Evolutionary conservation across 2,113 vertebrate genomes (phyloP).

Genomic region (Panthera tigris): DNA sequence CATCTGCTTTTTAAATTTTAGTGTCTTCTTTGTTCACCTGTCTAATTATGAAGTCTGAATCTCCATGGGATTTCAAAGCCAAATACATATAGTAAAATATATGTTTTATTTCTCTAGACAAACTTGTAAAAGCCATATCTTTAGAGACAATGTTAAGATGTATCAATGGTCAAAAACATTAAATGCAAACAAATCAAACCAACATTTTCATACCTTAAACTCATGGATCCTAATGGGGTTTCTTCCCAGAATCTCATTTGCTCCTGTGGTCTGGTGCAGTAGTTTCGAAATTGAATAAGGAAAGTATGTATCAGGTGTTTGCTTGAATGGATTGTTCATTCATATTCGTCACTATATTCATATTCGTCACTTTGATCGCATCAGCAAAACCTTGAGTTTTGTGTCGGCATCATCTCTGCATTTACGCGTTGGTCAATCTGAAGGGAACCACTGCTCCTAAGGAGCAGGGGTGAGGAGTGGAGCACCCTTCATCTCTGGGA

Average conservation of each 20-base stretch:
- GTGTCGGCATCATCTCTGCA: background rate
- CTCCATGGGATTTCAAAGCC: background rate
- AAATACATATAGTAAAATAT: background rate
- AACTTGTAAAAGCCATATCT: background rate
- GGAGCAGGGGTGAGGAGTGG: background rate
- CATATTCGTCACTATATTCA: background rate
- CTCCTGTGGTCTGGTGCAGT: background rate
- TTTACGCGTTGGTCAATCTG: background rate
- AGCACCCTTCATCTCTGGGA: background rate
- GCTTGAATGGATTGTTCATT: background rate
- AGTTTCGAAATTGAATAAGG: background rate
- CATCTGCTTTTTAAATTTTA: background rate
- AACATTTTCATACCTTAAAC: background rate
- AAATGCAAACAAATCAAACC: background rate
- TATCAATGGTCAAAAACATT: background rate
- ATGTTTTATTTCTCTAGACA: background rate
- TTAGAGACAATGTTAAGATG: background rate
- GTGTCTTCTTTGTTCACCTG: background rate
- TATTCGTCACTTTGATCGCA: background rate
- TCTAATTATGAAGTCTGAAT: background rate
- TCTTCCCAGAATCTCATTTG: background rate
- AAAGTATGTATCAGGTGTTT: background rate
- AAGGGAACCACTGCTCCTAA: background rate
- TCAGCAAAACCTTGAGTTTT: background rate
- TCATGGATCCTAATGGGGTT: background rate